Conservation (phyloP, 2,888 invertebrate genomes). For the Xanthorhoe designata region DNA sequence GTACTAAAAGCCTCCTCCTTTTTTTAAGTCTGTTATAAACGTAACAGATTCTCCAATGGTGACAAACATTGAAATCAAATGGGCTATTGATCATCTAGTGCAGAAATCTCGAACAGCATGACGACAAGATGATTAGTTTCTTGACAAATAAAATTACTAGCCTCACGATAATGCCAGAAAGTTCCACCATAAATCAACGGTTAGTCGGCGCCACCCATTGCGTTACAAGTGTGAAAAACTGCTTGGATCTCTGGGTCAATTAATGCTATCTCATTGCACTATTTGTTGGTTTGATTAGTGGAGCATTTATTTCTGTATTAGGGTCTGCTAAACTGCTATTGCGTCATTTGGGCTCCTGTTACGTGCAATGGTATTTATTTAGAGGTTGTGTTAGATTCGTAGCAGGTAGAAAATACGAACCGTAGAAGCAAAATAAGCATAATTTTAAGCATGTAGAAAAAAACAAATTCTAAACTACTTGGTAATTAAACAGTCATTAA, state of each 20-base stretch:
- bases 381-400: too few species aligned
- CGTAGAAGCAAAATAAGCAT: too few species aligned
- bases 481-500: slow-evolving; percentile 9
- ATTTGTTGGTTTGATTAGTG: slow-evolving; percentile 22
- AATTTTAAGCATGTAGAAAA: too few species aligned
- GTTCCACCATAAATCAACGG: slow-evolving; percentile 27
- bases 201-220: slow-evolving; percentile 26
- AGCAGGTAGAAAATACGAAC: too few species aligned
- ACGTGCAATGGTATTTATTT: background rate
- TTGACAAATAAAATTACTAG: slow-evolving; percentile 11
- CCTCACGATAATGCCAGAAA: slow-evolving; percentile 17
- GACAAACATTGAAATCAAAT: too few species aligned
- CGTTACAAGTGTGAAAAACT: slow-evolving; percentile 36
- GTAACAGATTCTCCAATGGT: too few species aligned
- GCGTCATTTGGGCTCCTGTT: slow-evolving; percentile 6
- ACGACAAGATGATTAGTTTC: slow-evolving; percentile 4
- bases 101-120: slow-evolving; percentile 1
- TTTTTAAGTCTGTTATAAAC: too few species aligned
- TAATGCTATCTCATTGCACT: slow-evolving; percentile 29
- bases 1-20: too few species aligned
- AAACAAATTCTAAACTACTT: too few species aligned
- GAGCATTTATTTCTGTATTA: slow-evolving; percentile 18
- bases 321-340: slow-evolving; percentile 13
- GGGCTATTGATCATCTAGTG: background rate
- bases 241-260: slow-evolving; percentile 26